These are phyloP conservation scores for Dicerorhinus sumatrensis DNA, from an alignment of 2,113 vertebrate genomes.

Conservation along the genomic window DNA sequence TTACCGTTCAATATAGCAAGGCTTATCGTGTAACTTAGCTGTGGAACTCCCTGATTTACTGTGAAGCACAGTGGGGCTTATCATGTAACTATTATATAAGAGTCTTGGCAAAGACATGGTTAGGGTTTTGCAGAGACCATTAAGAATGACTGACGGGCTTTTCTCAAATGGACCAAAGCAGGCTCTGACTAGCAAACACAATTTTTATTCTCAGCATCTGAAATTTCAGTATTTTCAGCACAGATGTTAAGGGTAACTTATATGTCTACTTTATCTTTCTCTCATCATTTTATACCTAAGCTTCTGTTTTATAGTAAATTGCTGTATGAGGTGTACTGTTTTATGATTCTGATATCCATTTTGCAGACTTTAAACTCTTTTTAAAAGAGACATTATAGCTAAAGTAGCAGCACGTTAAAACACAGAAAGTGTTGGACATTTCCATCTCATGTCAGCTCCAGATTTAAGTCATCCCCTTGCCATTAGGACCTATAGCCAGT, in stretches of 20 bases:
- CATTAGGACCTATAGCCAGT: background rate
- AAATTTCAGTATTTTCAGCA: slow-evolving; percentile 73
- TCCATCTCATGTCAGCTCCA: background rate
- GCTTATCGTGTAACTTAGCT: slow-evolving; percentile 81
- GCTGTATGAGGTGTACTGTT: slow-evolving; percentile 5
- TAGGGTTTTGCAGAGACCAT: slow-evolving; percentile 83
- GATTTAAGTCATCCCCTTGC: background rate
- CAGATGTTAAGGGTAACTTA: slow-evolving; percentile 65
- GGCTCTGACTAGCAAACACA: slow-evolving; percentile 67
- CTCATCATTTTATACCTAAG: slow-evolving; percentile 31
- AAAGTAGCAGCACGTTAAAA: slow-evolving; percentile 3
- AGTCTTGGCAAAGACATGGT: slow-evolving; percentile 77
- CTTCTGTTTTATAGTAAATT: slow-evolving; percentile 54
- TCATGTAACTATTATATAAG: slow-evolving; percentile 78
- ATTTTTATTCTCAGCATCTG: slow-evolving; percentile 64
- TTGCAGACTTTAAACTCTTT: slow-evolving; percentile 57
- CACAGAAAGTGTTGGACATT: background rate
- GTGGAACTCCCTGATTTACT: slow-evolving; percentile 83
- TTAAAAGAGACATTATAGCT: background rate
- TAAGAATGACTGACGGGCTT: slow-evolving; percentile 84
- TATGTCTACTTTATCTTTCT: slow-evolving; percentile 17
- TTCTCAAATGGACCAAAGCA: slow-evolving; percentile 80
- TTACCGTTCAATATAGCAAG: slow-evolving; percentile 84
- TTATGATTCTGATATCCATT: slow-evolving; percentile 48
- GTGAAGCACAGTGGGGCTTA: slow-evolving; percentile 81